Evolutionary conservation across 35 echinoderm and acorn worm genomes (phyloP).

Genomic region (Strongylocentrotus purpuratus): DNA sequence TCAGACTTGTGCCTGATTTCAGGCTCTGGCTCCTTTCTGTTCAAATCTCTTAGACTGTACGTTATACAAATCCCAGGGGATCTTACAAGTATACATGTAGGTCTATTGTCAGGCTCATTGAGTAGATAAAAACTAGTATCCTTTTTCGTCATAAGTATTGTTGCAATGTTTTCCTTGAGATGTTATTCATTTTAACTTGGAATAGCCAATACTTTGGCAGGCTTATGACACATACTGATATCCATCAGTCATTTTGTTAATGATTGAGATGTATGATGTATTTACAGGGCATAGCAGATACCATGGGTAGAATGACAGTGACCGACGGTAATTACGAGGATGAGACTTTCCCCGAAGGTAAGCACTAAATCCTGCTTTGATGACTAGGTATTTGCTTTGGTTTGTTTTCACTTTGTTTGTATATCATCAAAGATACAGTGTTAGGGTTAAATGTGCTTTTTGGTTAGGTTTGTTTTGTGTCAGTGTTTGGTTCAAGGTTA

Average conservation of each 20-base stretch:
- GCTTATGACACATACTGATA: background rate
- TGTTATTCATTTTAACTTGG: background rate
- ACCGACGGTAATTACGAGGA: conserved; percentile 70
- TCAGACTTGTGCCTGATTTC: no score
- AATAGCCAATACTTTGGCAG: background rate
- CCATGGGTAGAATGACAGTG: conserved; percentile 67
- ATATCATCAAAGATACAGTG: background rate
- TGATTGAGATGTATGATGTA: background rate
- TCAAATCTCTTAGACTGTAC: no score
- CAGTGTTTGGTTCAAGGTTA: no score
- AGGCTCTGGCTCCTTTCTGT: no score
- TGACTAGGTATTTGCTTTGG: background rate
- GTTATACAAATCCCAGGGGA: no score
- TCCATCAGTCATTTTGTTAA: background rate
- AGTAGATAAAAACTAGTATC: background rate
- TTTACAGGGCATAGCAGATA: conserved; percentile 74
- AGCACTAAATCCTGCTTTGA: background rate
- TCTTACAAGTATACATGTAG: no score
- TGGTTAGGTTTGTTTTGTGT: no score
- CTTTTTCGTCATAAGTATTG: background rate
- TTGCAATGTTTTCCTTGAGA: background rate
- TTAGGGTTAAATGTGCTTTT: no score
- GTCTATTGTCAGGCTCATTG: no score
- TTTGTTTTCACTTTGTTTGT: no score
- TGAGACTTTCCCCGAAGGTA: conserved; percentile 80